A percentile compares a stretch with the other conserved stretches of the same genome.
Evolutionary conservation across 2,888 invertebrate species (phyloP).

Genomic region (Lagria hirta): DNA sequence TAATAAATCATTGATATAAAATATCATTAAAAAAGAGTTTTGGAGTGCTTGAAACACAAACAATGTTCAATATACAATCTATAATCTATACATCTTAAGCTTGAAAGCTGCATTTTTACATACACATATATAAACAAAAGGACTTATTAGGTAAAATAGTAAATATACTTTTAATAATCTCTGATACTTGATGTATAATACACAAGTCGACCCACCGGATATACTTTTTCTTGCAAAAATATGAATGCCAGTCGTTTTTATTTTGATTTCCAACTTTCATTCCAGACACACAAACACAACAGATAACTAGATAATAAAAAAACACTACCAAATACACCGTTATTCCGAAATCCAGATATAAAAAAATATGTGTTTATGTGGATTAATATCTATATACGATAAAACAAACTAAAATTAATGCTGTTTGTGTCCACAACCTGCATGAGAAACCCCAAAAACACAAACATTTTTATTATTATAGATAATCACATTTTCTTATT

Average conservation of each 20-base stretch:
- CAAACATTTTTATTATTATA: conserved; percentile 15
- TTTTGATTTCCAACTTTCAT: conserved; percentile 29
- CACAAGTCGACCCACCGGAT: too few relatives aligned
- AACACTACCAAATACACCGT: conserved; percentile 41
- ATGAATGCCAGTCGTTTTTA: conserved; percentile 16
- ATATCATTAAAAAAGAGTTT: conserved; percentile 23
- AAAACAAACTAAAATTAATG: conserved; percentile 10
- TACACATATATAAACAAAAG: conserved; percentile 44
- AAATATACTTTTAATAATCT: conserved; percentile 22
- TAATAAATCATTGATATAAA: conserved; percentile 29
- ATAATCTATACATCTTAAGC: conserved; percentile 38
- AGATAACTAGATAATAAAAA: conserved; percentile 37
- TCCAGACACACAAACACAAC: conserved; percentile 45
- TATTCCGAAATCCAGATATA: conserved; percentile 33
- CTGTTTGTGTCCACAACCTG: conserved; percentile 12
- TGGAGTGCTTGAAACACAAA: conserved; percentile 29
- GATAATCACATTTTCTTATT: conserved; percentile 18
- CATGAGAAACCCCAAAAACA: conserved; percentile 4
- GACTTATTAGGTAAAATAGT: too few relatives aligned
- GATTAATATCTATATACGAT: too few relatives aligned
- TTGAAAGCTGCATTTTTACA: conserved; percentile 42
- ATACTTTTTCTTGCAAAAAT: conserved; percentile 14
- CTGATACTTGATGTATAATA: conserved; percentile 18
- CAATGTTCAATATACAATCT: conserved; percentile 37
- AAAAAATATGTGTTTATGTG: too few relatives aligned